Evolutionary conservation across 1,140 invertebrate genomes (phyloP), one percentile per base, ranked within the genome.

Genomic region (Globodera ellingtonae): DNA sequence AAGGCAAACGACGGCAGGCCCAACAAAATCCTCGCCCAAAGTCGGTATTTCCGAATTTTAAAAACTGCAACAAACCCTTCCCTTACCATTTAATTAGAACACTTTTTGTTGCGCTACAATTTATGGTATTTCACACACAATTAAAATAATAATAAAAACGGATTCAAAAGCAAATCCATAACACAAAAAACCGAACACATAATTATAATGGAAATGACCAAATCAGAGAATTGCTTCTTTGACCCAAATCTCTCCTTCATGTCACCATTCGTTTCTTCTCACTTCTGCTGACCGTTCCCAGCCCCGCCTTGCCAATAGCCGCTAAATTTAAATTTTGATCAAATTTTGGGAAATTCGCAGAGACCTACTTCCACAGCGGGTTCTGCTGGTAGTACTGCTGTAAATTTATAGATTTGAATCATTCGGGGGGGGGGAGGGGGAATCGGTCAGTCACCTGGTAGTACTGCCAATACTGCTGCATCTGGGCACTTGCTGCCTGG

Each of bases 331-430:
- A 70, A 70, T 44, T 47, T 44, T 8, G 8, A 70, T 10, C 10
- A 4, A 44, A 44, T 70, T 10, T 15, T 6, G 10, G n/a, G 10
- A 21, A 70, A 70, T 70, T 18, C 35, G 35, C 24, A 70, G 24
- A 44, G 46, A 35, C 67, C 67, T 47, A 47, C 67, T 70, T 62
- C 56, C 67, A 70, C 21, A 82, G 84, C 4, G 84, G 84, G 70
- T 85, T 85, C 35, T 83, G 81, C 56, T 80, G 70, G 66, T 87
- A 87, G 83, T 84, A 84, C 52, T 86, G 84, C 35, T 87, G 76
- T 44, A 86, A 85, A 66, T 86, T 79, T 35, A 35, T 13, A 86
- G 21, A 81, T 69, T 44, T 81, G 47, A 18, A 80, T 62, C 6
- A 79, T 65, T 21, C 10, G 21, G 8, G 18, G n/a, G 0, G 24